A percentile compares a stretch with the other conserved stretches of the same genome.
Conservation (phyloP, 2,888 invertebrate species). For the Catocala sponsa region DNA sequence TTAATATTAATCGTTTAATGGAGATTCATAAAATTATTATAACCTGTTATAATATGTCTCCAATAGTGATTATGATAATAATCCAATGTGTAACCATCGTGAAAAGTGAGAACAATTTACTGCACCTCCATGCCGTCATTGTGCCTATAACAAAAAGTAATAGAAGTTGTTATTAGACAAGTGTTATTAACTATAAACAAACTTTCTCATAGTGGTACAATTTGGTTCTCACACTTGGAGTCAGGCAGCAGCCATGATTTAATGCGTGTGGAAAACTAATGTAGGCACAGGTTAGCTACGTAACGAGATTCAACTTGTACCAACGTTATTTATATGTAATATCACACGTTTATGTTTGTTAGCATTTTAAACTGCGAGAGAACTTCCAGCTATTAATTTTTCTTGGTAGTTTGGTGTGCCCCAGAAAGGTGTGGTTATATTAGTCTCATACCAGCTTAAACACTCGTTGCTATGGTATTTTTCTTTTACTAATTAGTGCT, state of each 20-base stretch:
- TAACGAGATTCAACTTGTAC: conserved; percentile 19
- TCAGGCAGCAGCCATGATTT: conserved; percentile 56
- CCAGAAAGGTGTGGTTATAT: no score
- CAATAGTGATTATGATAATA: neutral
- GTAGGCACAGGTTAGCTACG: conserved; percentile 14
- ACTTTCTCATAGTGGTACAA: conserved; percentile 75
- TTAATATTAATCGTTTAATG: neutral
- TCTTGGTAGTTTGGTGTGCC: neutral
- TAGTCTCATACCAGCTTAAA: no score
- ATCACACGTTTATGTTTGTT: neutral
- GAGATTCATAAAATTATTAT: no score
- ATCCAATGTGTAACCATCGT: neutral
- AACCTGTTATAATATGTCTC: no score
- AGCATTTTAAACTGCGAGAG: neutral
- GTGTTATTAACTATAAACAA: conserved; percentile 74
- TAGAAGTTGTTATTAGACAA: conserved; percentile 72
- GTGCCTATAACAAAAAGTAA: conserved; percentile 71
- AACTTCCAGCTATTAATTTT: neutral
- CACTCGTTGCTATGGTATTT: no score
- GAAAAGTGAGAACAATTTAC: conserved; percentile 43
- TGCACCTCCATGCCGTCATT: conserved; percentile 60
- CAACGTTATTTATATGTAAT: neutral
- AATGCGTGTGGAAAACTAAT: conserved; percentile 66
- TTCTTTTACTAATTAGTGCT: no score
- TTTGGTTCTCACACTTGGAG: conserved; percentile 72